Base-by-base conservation (phyloP, 2,888 invertebrate species). In the Marronus borbonicus region DNA sequence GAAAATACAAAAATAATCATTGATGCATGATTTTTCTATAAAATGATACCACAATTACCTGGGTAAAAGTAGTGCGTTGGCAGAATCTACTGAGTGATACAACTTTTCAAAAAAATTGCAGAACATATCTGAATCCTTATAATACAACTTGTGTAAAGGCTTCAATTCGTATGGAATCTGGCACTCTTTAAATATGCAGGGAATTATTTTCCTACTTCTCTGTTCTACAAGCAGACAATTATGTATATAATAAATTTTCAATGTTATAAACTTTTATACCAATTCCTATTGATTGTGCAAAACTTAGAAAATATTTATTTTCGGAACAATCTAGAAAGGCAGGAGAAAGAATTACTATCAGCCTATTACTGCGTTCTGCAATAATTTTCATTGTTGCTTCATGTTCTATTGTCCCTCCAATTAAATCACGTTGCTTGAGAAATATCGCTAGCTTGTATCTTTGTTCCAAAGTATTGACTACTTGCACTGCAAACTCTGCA, bases 271-370 rank as follows among this genome's bases (percentile, higher is more conserved):
- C 5, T 28, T 58, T 12, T 89, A 89, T 87, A 96, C 96, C 94
- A 83, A 97, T 95, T 83, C 94, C 94, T 62, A 94, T 88, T 5
- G 94, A 94, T 86, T 95, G 95, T 14, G 96, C 96, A 86, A 94
- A 95, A 81, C 93, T 94, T 14, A 94, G 91, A 84, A 95, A 94
- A 88, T 95, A 97, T 76, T 91, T 92, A 85, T 96, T 95, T 20
- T 93, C 94, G 0, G 92, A 89, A 86, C 95, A 96, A 82, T 91
- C 88, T 2, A 97, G 96, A 89, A 96, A 97, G 79, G 92, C 92
- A 0, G 94, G 93, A 0, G 97, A 96, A 81, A 96, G 89, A 77
- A 98, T 92, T 0, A 95, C 93, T 79, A 97, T 92, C 82, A 97
- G 91, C 84, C 94, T 91, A 81, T 93, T 92, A 86, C 97, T 97